Evolutionary conservation across 2,888 invertebrate genomes (phyloP).

Genomic region (Chloroclysta siterata): DNA sequence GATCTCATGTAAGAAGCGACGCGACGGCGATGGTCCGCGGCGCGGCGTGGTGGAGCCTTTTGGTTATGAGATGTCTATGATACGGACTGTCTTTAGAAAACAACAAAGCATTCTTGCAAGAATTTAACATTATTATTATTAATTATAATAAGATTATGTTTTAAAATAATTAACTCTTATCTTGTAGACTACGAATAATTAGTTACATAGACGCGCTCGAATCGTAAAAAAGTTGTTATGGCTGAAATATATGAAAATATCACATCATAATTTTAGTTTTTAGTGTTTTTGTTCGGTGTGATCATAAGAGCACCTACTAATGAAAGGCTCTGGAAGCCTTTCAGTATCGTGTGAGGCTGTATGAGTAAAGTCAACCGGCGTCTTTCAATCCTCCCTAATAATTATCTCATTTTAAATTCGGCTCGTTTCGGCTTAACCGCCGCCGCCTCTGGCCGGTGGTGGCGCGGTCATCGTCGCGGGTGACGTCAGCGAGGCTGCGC

Average conservation of each 20-base stretch:
- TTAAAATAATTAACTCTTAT: slow-evolving; percentile 6
- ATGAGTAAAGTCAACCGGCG: neutral
- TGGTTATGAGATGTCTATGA: no score
- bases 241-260: slow-evolving; percentile 9
- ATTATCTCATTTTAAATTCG: slow-evolving; percentile 25
- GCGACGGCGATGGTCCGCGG: neutral
- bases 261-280: neutral
- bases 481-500: slow-evolving; percentile 73
- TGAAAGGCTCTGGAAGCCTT: neutral
- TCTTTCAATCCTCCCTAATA: slow-evolving; percentile 15
- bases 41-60: neutral
- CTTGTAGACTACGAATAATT: neutral
- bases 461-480: slow-evolving; percentile 55
- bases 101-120: neutral
- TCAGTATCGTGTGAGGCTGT: neutral
- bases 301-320: neutral
- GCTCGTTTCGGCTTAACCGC: slow-evolving; percentile 26
- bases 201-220: neutral
- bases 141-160: neutral
- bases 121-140: neutral
- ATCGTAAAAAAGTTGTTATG: slow-evolving; percentile 3
- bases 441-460: slow-evolving; percentile 34
- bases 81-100: neutral
- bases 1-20: slow-evolving; percentile 43
- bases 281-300: neutral